phyloP scores from a whole-genome alignment of 2,113 vertebrate genomes.

The Podarcis cretensis region DNA sequence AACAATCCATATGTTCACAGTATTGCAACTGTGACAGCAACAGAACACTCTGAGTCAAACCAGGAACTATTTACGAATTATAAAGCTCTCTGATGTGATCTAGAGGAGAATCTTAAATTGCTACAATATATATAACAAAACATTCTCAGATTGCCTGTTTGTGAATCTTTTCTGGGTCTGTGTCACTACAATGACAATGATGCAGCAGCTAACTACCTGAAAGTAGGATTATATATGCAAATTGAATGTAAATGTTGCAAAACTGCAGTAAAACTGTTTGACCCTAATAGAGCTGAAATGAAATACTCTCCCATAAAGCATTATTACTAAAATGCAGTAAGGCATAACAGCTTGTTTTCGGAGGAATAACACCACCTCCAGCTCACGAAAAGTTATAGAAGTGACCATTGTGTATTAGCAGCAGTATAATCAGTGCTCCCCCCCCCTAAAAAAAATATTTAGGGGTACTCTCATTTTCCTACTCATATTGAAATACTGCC shows the following conservation, averaged over 20 bases:
- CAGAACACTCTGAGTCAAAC: conserved; percentile 4
- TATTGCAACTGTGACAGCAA: background rate
- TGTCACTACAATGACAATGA: background rate
- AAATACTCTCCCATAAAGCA: background rate
- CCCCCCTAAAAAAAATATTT: too few relatives aligned
- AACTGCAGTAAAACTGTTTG: background rate
- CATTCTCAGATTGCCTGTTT: too few relatives aligned
- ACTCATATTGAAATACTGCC: too few relatives aligned
- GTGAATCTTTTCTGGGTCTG: background rate
- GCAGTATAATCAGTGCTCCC: too few relatives aligned
- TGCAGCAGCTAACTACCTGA: background rate
- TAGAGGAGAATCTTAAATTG: background rate
- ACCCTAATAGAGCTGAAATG: background rate
- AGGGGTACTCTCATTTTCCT: too few relatives aligned
- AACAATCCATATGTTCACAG: background rate
- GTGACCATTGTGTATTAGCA: conserved; percentile 22
- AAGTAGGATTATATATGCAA: conserved; percentile 19
- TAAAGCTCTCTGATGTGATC: background rate
- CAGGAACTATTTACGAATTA: conserved; percentile 37
- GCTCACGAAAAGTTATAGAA: conserved; percentile 12
- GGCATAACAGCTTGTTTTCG: conserved; percentile 7
- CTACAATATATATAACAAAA: background rate
- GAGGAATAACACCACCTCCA: background rate
- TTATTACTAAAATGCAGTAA: background rate
- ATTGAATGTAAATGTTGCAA: background rate